Evolutionary conservation across 2,797 vertebrate species (phyloP).

Genomic region (Esox masquinongy): DNA sequence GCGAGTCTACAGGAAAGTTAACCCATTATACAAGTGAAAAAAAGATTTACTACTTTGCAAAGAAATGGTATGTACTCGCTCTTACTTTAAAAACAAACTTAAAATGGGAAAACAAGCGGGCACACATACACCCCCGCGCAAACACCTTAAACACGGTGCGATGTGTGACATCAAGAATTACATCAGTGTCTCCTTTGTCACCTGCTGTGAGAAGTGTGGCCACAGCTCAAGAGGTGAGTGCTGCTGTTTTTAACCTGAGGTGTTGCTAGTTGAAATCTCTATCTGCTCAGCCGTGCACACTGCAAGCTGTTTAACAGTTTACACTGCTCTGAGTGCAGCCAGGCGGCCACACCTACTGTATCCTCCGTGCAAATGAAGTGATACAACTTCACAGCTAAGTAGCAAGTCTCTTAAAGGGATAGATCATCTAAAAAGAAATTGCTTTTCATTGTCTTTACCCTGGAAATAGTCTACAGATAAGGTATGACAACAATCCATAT

Average conservation of each 20-base stretch:
- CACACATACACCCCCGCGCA: background rate
- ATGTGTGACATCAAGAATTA: slow-evolving; percentile 12
- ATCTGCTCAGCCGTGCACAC: slow-evolving; percentile 27
- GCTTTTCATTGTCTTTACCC: background rate
- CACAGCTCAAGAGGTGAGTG: slow-evolving; percentile 35
- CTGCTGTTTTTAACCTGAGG: slow-evolving; percentile 45
- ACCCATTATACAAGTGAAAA: background rate
- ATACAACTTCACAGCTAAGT: slow-evolving; percentile 46
- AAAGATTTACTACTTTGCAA: background rate
- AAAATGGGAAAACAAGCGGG: no score
- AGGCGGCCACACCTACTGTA: slow-evolving; percentile 26
- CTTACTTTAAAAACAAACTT: no score
- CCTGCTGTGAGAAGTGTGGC: slow-evolving; percentile 34
- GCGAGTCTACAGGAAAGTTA: background rate
- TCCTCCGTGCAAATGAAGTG: slow-evolving; percentile 55
- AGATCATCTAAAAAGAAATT: no score
- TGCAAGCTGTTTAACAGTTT: slow-evolving; percentile 50
- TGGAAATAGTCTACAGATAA: no score
- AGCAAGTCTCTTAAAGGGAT: slow-evolving; percentile 27
- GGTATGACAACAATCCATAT: no score
- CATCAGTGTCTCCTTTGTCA: slow-evolving; percentile 36
- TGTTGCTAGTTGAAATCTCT: slow-evolving; percentile 41
- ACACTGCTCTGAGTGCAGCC: slow-evolving; percentile 36
- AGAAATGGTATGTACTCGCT: background rate
- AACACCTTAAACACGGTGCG: slow-evolving; percentile 12